Conservation (phyloP, 2,797 vertebrate genomes). For the Pantherophis vulpinus region DNA sequence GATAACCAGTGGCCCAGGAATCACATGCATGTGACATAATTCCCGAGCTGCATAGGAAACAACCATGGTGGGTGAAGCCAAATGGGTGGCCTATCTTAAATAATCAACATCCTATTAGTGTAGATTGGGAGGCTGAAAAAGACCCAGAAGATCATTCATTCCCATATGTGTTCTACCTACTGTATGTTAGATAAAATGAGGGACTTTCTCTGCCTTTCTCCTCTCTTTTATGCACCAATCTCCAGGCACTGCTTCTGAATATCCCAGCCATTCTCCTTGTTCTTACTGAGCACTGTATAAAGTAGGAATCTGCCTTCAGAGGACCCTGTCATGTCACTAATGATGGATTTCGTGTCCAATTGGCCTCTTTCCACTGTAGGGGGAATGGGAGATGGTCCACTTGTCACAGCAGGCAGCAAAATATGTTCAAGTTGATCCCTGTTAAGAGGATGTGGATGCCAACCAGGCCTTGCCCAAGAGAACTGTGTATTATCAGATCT, state of each 20-base stretch:
- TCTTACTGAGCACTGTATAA: background rate
- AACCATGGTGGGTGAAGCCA: background rate
- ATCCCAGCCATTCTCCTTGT: background rate
- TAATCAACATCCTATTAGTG: background rate
- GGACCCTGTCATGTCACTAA: background rate
- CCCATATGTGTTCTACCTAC: background rate
- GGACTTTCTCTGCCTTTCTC: background rate
- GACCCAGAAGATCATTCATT: no score
- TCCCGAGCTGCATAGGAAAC: background rate
- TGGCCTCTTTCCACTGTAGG: background rate
- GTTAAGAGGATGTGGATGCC: background rate
- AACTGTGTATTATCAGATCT: background rate
- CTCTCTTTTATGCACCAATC: background rate
- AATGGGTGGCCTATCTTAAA: background rate
- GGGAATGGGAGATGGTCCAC: background rate
- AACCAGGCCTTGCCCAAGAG: background rate
- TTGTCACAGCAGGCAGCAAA: background rate
- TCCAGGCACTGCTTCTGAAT: background rate
- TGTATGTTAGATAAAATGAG: background rate
- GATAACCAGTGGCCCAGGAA: background rate
- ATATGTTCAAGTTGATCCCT: background rate
- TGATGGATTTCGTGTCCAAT: background rate
- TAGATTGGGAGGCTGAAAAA: background rate
- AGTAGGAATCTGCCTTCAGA: background rate
- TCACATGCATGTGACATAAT: background rate